Evolutionary conservation across 1,140 invertebrate species (phyloP), one percentile per base, ranked within the genome.

Genomic region (Drosophila rufa): DNA sequence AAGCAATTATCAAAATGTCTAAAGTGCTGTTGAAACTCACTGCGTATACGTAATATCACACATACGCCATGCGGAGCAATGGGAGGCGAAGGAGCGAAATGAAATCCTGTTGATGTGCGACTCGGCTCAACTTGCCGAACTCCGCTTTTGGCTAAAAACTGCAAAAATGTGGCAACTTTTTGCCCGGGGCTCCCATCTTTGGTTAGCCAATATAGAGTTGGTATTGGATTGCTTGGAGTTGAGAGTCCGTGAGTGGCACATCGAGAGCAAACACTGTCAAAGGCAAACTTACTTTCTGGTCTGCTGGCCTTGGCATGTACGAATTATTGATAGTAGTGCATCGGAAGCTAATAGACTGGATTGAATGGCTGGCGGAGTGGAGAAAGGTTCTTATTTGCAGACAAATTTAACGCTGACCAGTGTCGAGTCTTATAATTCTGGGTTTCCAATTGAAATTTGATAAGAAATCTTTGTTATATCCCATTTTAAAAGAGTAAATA

Each of bases 1-100:
- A 65, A 65, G 70, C 73, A 75, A 75, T 75, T 75, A 75, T 66
- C 73, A 75, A 75, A 75, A 65, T 51, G 73, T 65, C 38, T 56
- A 65, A 75, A 42, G 59, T 74, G 71, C 71, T 62, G 69, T 61
- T 74, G 47, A 62, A 75, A 36, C 46, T 36, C 38, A 6, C 47
- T 68, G 64, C 66, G 62, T 68, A 69, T 69, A 74, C 53, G 71
- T 61, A 75, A 75, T 75, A 75, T 75, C 50, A 38, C 73, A 64
- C 50, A 75, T 75, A 75, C 71, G 59, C 59, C 58, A 27, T 36
- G 70, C 42, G 17, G 17, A 12, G 15, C 36, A 12, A 19, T 8
- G 25, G 9, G 8, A 25, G 30, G 36, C 27, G 22, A 33, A 36
- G 12, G 36, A 50, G 47, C 66, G 15, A 43, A 50, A 51, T 42